phyloP scores from a whole-genome alignment of 1,140 invertebrate genomes.

The Hesperophylax magnus region DNA sequence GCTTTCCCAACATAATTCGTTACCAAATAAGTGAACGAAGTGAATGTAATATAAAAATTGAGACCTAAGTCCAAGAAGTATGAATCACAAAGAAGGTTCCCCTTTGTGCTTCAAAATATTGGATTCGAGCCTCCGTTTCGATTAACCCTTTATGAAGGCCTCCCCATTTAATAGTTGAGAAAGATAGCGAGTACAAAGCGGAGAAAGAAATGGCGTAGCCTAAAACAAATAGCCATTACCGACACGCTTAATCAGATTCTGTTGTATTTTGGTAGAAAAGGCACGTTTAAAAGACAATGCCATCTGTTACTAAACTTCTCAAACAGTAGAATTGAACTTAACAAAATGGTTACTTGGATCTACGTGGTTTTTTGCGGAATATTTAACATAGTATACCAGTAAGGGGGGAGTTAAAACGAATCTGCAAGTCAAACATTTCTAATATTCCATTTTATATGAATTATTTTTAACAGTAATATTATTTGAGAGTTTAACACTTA shows the following conservation, averaged over 20 bases:
- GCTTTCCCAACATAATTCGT: no score
- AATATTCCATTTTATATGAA: no score
- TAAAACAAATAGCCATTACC: conserved; percentile 17
- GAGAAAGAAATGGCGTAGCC: neutral
- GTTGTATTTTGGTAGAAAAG: conserved; percentile 10
- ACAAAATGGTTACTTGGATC: neutral
- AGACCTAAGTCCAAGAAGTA: no score
- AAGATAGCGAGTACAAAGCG: neutral
- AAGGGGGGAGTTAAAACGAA: no score
- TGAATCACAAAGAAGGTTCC: no score
- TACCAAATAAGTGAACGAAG: no score
- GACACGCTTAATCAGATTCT: conserved; percentile 20
- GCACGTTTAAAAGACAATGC: conserved; percentile 26
- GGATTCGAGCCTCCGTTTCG: neutral
- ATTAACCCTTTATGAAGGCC: neutral
- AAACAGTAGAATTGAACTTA: neutral
- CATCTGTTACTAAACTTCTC: conserved; percentile 21
- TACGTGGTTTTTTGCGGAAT: neutral
- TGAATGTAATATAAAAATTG: no score
- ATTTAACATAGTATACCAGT: no score
- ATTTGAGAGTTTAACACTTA: no score
- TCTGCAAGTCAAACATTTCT: no score
- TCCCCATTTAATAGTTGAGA: neutral
- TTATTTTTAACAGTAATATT: no score
- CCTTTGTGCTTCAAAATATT: neutral